Conservation (phyloP, 1,140 invertebrate species). For the Saxidomus purpurata region DNA sequence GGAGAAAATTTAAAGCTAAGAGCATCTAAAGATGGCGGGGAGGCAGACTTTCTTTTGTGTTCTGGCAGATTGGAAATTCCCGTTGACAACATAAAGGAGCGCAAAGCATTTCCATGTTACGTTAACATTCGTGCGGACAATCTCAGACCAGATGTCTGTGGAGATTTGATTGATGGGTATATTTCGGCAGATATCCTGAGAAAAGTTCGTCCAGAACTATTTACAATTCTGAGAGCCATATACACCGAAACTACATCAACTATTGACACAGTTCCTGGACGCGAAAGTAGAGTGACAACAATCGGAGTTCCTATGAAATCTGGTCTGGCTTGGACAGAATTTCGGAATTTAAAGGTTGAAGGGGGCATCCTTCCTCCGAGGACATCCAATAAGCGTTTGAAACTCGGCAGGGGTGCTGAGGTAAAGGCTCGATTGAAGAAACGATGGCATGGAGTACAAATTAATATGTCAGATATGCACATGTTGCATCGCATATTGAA, state of each 20-base stretch:
- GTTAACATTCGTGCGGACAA: not conserved
- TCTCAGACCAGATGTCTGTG: not conserved
- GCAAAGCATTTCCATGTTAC: conserved; percentile 14
- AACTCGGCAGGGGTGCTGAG: not conserved
- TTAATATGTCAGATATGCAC: not conserved
- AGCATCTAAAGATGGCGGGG: not conserved
- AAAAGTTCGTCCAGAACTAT: conserved; percentile 25
- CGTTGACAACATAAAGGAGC: conserved; percentile 1
- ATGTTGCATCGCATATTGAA: conserved; percentile 21
- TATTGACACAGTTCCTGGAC: conserved; percentile 15
- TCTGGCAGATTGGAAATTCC: conserved; percentile 49
- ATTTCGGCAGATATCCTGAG: conserved; percentile 40
- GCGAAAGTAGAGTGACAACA: conserved; percentile 18
- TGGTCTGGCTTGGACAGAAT: conserved; percentile 22
- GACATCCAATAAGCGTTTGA: not conserved
- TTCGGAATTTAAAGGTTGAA: conserved; percentile 36
- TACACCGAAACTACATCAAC: conserved; percentile 4
- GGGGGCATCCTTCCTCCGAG: not conserved
- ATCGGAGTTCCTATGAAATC: conserved; percentile 27
- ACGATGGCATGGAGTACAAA: conserved; percentile 7
- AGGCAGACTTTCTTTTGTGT: conserved; percentile 41
- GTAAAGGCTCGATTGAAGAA: not conserved
- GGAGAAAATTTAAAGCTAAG: conserved; percentile 8
- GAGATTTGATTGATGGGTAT: conserved; percentile 31
- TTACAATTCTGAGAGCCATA: conserved; percentile 38